Base-by-base conservation (phyloP, 2,888 invertebrate species). In the Erebia palarica region DNA sequence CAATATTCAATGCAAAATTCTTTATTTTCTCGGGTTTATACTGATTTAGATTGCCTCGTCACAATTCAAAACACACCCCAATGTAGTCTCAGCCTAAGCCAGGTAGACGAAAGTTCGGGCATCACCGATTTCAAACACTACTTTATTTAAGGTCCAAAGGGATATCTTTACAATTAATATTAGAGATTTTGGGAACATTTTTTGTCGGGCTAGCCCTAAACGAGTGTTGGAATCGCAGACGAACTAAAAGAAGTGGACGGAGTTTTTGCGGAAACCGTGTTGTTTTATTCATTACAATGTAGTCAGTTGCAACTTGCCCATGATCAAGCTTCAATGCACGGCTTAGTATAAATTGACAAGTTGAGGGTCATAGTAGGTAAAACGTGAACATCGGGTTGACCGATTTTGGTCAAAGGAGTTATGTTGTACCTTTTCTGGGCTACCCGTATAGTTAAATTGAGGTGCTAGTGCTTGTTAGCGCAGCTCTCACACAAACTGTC, bases 131-230 rank as follows among this genome's bases (percentile, higher is more conserved):
- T 83, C 79, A 81, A 88, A 84, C 82, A 85, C 80, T 83, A 81
- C 87, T 86, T 85, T 84, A 87, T 86, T 82, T 81, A 81, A 81
- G 81, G 81, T 78, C 79, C 75, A 79, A 78, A 82, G 82, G 84
- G 82, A 84, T 82, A 82, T 79, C 78, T 84, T 85, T 86, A 83
- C 78, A 78, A 76, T 81, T 74, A 70, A 74, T 70, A 72, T 70
- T 72, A 73, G 72, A 72, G 75, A 78, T 72, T 72, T 76, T 79
- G 72, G 74, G 73, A 73, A 76, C 70, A 68, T 77, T 82, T 82
- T 80, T 81, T 81, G 77, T 78, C 75, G 73, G 75, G 65, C 74
- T 74, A 73, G 74, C 69, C 72, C 65, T 70, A 65, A 70, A 65
- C 66, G 65, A 65, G 59, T 72, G 69, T 76, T 72, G 66, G 58